Base-by-base conservation (phyloP, 1,140 invertebrate genomes). In the Drosophila sucinea region DNA sequence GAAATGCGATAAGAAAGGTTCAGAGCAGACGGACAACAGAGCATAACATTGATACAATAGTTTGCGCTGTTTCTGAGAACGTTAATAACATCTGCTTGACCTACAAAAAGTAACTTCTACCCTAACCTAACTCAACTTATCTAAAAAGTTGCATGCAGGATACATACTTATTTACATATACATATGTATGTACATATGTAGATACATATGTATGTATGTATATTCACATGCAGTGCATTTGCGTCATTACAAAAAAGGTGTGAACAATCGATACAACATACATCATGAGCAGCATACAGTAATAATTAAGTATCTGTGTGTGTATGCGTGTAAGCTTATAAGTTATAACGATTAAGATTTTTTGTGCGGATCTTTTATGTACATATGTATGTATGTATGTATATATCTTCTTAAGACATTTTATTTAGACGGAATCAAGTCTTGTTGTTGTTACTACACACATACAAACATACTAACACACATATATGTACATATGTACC, bases 181-280 rank as follows among this genome's bases (percentile, higher is more conserved):
- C 17, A 25, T 1, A 60, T 5, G 11, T 38, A 60, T 11, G 35
- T 27, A 60, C 6, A 3, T 61, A 23, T 38, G 27, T 17, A 33
- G 23, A 25, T 29, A 38, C 10, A 47, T 10, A 17, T 23, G 17
- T 23, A 61, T 6, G 3, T 40, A 41, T 41, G 27, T 10, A 25
- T 17, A 23, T 27, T 73, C 51, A 60, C 55, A 58, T 44, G 10
- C 35, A 11, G 4, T 38, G 35, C 35, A 38, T 38, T 38, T 73
- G 51, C 66, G 60, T 77, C 74, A 66, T 62, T 66, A 70, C 17
- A 30, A 78, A 70, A 72, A 60, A 77, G 67, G 68, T 71, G 68
- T 56, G 67, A 76, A 77, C 68, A 85, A 82, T 86, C 69, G 76
- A 87, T 76, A 70, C 25, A 41, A 47, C 35, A 32, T 55, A 56